These are phyloP conservation scores for Trididemnum nubilum DNA, from an alignment of 23 tunicate species.

Conservation along the genomic window DNA sequence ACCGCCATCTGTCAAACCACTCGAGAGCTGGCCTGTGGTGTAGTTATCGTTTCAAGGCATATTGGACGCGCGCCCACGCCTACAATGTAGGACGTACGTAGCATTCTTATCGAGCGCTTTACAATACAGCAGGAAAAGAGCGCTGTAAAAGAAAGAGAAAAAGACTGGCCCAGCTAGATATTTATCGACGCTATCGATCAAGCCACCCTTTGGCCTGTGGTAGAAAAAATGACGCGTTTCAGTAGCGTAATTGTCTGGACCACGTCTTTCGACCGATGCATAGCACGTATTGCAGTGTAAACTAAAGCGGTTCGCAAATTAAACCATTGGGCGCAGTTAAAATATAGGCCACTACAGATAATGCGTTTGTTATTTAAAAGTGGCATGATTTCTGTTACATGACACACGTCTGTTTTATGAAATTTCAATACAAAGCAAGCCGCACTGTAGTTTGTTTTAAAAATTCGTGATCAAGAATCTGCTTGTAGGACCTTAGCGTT, in stretches of 20 bases:
- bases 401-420: no score
- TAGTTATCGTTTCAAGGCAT: slow-evolving; percentile 9
- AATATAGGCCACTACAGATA: no score
- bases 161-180: background rate
- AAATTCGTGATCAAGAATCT: no score
- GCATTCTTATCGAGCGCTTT: slow-evolving; percentile 3
- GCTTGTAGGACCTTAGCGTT: no score
- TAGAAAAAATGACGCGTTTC: background rate
- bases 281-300: no score
- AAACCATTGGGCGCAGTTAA: no score
- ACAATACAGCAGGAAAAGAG: background rate
- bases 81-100: slow-evolving; percentile 12
- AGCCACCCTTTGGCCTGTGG: background rate
- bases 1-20: slow-evolving; percentile 52
- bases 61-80: slow-evolving; percentile 60
- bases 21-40: slow-evolving; percentile 31
- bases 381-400: no score
- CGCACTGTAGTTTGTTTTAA: no score
- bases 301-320: no score
- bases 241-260: background rate
- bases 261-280: background rate
- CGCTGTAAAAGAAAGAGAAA: slow-evolving; percentile 1
- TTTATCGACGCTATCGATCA: background rate
- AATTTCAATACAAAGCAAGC: no score
- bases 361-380: no score